phyloP scores from a whole-genome alignment of 1,140 invertebrate species.

The Mya arenaria region DNA sequence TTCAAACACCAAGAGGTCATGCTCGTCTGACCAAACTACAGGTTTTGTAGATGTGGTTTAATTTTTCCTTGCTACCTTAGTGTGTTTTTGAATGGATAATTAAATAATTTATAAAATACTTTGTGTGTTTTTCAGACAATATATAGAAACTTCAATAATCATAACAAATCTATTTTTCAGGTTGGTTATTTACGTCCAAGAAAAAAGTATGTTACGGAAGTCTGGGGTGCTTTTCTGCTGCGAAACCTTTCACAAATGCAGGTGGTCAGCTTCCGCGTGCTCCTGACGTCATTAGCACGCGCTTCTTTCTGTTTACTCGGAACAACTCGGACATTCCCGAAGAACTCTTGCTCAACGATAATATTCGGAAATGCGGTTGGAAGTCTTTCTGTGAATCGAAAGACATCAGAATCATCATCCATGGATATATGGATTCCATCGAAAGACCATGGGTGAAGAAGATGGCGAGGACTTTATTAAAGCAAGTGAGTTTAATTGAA shows the following conservation, averaged over 20 bases:
- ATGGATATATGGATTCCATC: slow-evolving; percentile 39
- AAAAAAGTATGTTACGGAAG: slow-evolving; percentile 32
- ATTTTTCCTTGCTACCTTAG: too few relatives aligned
- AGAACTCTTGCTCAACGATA: slow-evolving; percentile 28
- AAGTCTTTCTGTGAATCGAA: slow-evolving; percentile 14
- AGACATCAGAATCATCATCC: slow-evolving; percentile 36
- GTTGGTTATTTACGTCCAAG: slow-evolving; percentile 2
- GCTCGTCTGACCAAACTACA: too few relatives aligned
- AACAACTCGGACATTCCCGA: background rate
- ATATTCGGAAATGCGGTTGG: slow-evolving; percentile 24
- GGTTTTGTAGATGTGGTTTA: too few relatives aligned
- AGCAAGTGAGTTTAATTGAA: slow-evolving; percentile 22
- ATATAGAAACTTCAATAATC: too few relatives aligned
- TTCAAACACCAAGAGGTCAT: too few relatives aligned
- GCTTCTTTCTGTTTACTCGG: slow-evolving; percentile 26
- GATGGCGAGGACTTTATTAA: slow-evolving; percentile 26
- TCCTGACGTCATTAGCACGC: slow-evolving; percentile 26
- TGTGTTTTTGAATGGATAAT: too few relatives aligned
- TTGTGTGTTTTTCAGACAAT: too few relatives aligned
- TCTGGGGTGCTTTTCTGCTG: slow-evolving; percentile 1
- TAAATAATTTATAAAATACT: too few relatives aligned
- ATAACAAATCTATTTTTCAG: background rate
- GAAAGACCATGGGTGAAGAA: slow-evolving; percentile 25
- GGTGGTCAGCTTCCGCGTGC: slow-evolving; percentile 2
- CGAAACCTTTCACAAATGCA: slow-evolving; percentile 1